Evolutionary conservation across 2,113 vertebrate species (phyloP), one percentile per base, ranked within the genome.

Genomic region (Megaptera novaeangliae): DNA sequence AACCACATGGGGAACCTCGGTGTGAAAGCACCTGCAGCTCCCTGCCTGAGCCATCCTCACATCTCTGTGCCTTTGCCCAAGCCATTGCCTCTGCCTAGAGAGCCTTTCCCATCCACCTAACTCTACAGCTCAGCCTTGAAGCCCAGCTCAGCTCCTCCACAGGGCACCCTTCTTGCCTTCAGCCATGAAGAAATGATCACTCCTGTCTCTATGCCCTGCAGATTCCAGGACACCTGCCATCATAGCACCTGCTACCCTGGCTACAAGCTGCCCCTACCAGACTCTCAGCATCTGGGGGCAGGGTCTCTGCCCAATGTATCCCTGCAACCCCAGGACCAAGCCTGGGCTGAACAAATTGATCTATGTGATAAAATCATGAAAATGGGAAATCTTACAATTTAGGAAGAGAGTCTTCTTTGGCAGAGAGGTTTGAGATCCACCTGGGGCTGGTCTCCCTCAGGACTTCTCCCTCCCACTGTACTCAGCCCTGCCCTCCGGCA

Each of bases 1-100:
- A 14, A 46, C 6, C 74, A 41, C 21, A 2, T 0, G 0, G 12
- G 46, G 23, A 27, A 0, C 5, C 23, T 14, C 11, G 0, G 36
- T 4, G 6, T 9, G 46, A 44, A 61, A 52, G 88, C 10, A 0
- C 29, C 89, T 8, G 49, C 72, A 41, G 57, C 14, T 44, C 41
- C 69, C 82, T 5, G 9, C 57, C 84, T 7, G 9, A 14, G 52
- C 46, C 68, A n/a, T 10, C 61, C 20, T 12, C 66, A 13, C 0
- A 0, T 8, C 29, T 39, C 63, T 1, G 0, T 0, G 36, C 57
- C 57, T 66, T 10, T 15, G 18, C 41, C 52, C 34, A 0, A 2
- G 27, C 18, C 0, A 2, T 6, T 1, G 36, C 69, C 44, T 64
- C 55, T 3, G 1, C 74, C 44, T 11, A 2, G n/a, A 39, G 64